Evolutionary conservation across 2,797 vertebrate species (phyloP).

Genomic region (Pipistrellus kuhlii): DNA sequence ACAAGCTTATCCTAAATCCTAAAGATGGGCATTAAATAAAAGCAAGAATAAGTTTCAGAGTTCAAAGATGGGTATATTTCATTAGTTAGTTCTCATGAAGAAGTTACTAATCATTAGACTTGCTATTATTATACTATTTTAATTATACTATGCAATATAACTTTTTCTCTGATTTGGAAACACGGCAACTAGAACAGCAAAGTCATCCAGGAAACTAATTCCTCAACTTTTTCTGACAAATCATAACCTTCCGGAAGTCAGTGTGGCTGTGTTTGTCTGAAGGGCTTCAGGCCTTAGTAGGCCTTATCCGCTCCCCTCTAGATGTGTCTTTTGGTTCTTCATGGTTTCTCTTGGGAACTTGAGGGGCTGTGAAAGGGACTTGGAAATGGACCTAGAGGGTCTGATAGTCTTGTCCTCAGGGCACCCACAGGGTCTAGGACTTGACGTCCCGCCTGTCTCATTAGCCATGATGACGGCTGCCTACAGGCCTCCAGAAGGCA

Average conservation of each 20-base stretch:
- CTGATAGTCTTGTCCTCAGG: not conserved
- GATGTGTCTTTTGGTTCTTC: not conserved
- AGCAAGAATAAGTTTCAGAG: not conserved
- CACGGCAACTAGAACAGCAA: not conserved
- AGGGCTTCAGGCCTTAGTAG: not conserved
- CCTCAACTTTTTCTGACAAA: not conserved
- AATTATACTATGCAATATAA: not conserved
- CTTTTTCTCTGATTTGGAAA: slow-evolving; percentile 31
- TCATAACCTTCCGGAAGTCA: not conserved
- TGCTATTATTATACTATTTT: not conserved
- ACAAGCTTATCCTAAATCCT: slow-evolving; percentile 14
- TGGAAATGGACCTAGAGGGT: not conserved
- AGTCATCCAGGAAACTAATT: not conserved
- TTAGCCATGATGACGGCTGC: not conserved
- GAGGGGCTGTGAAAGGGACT: not conserved
- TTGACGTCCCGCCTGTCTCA: not conserved
- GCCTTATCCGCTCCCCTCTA: not conserved
- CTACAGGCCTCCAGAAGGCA: not conserved
- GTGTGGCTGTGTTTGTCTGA: not conserved
- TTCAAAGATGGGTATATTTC: not conserved
- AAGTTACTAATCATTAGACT: not conserved
- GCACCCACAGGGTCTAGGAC: not conserved
- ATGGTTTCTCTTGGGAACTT: not conserved
- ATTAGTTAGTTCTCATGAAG: not conserved
- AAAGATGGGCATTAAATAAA: not conserved